Evolutionary conservation across 1,140 invertebrate genomes (phyloP).

Genomic region (Venustaconcha ellipsiformis): DNA sequence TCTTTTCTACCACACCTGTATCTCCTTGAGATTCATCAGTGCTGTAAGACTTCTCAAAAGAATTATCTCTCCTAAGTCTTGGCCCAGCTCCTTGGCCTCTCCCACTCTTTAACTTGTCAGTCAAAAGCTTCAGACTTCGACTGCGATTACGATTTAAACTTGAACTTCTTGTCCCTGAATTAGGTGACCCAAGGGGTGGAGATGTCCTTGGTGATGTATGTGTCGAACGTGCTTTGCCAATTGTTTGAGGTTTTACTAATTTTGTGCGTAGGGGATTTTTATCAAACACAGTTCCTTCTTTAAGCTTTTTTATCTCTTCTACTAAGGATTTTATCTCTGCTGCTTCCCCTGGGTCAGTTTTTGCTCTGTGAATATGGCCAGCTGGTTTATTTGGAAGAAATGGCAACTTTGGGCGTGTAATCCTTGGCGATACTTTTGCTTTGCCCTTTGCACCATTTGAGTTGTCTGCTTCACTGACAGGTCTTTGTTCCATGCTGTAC

Average conservation of each 20-base stretch:
- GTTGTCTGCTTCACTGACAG: too few species aligned
- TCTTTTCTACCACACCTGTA: too few species aligned
- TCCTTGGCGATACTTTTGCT: constrained; percentile 45
- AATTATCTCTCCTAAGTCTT: too few species aligned
- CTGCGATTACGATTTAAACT: constrained; percentile 46
- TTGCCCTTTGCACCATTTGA: too few species aligned
- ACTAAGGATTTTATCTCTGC: constrained; percentile 52
- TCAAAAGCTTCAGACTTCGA: constrained; percentile 54
- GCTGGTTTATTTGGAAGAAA: constrained; percentile 36
- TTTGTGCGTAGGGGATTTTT: constrained; percentile 18
- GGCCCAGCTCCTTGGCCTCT: neutral
- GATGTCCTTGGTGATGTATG: constrained; percentile 48
- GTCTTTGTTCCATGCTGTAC: too few species aligned
- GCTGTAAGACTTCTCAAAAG: too few species aligned
- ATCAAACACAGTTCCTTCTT: constrained; percentile 39
- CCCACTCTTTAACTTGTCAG: constrained; percentile 48
- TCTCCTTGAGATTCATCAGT: too few species aligned
- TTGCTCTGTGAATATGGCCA: constrained; percentile 37
- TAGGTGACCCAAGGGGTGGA: constrained; percentile 47
- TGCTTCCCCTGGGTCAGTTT: constrained; percentile 50
- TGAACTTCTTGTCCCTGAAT: constrained; percentile 29
- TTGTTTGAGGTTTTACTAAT: constrained; percentile 25
- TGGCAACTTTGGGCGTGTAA: constrained; percentile 52
- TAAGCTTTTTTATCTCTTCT: constrained; percentile 56
- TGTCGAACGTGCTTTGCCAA: constrained; percentile 44